Conservation (phyloP, 2,888 invertebrate species). For the Leptinotarsa tumamoca region DNA sequence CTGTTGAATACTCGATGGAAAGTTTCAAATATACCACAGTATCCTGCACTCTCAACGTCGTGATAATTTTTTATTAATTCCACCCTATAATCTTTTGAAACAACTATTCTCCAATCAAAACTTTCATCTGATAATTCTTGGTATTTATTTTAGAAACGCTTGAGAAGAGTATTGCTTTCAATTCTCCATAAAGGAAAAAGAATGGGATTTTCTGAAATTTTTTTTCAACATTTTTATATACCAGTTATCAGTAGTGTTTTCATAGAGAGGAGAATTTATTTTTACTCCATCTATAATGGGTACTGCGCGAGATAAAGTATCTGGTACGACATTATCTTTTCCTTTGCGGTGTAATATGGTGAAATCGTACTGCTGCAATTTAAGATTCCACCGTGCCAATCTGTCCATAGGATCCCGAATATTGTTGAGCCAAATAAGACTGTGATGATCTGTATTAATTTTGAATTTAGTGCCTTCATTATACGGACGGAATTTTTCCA, state of each 20-base stretch:
- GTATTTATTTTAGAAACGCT: conserved; percentile 13
- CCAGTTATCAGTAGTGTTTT: neutral
- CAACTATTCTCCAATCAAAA: conserved; percentile 1
- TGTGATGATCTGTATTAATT: conserved; percentile 42
- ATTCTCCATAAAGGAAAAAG: neutral
- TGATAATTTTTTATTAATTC: neutral
- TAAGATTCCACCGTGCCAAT: conserved; percentile 38
- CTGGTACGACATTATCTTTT: conserved; percentile 35
- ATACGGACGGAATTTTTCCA: conserved; percentile 37
- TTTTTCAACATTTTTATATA: neutral
- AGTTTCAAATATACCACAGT: conserved; percentile 5
- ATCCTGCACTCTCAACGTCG: conserved; percentile 7
- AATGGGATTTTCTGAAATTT: neutral
- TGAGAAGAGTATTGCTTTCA: neutral
- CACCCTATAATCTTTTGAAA: neutral
- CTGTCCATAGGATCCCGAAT: conserved; percentile 35
- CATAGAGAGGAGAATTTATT: neutral
- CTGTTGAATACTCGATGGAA: neutral
- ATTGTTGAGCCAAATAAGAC: conserved; percentile 36
- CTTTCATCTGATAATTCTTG: neutral
- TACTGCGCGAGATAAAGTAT: conserved; percentile 27
- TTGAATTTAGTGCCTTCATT: conserved; percentile 27
- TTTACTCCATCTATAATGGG: conserved; percentile 7
- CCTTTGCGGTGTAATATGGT: conserved; percentile 36
- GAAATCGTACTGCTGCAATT: conserved; percentile 37